Base-by-base conservation (phyloP, 1,140 invertebrate species). In the Hesperophylax magnus region DNA sequence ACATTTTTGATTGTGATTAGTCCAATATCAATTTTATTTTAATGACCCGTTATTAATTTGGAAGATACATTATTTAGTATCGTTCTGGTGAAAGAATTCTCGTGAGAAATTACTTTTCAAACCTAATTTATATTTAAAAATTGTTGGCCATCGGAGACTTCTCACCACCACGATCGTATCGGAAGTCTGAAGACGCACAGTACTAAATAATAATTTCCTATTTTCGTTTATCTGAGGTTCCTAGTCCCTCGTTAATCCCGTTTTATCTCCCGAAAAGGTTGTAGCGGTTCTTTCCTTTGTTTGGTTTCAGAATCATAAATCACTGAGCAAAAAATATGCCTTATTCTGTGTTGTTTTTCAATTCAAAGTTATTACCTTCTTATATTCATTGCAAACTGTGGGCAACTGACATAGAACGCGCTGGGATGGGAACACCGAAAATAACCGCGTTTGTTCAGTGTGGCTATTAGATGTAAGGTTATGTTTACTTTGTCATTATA, bases 321-420 rank as follows among this genome's bases (percentile, higher is more conserved):
- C 72, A 75, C 52, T 24, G 15, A 15, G 17, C 53, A 60, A 75
- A 75, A 75, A 75, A 75, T 60, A 75, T 58, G 72, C 53, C 34
- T 18, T 15, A 53, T 58, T 74, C 18, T 47, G 24, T 75, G 22
- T 75, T 75, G 72, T 58, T 75, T 75, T 75, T 58, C 72, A 75
- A 75, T 75, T 75, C 72, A 75, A 75, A 75, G 54, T 58, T 75
- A 58, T 75, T 75, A 60, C 54, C 15, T 75, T 60, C 54, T 58
- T 75, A 22, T 58, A 53, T 75, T 75, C 56, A 60, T 60, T 9
- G 72, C 11, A 8, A 39, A 58, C 34, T 3, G 18, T 1, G 11
- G 34, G 15, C 54, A 56, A n/a, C 54, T n/a, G 54, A 56, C 18
- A 56, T 56, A 8, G 3, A 56, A 20, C 17, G 15, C 4, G 5